Conservation (phyloP, 1,140 invertebrate genomes). For the Liolophura sinensis region DNA sequence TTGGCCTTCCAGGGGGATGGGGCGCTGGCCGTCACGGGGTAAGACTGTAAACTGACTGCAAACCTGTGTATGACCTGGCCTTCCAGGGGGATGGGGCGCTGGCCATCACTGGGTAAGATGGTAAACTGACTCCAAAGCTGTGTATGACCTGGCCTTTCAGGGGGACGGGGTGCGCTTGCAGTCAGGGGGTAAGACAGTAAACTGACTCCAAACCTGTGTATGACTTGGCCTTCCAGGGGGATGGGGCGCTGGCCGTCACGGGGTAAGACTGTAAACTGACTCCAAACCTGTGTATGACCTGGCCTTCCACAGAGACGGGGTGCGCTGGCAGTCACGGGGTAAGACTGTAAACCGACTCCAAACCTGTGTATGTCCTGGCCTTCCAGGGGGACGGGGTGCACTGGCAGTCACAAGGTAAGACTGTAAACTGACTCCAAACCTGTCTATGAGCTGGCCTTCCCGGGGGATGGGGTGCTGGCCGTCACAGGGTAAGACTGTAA, state of each 20-base stretch:
- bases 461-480: no score
- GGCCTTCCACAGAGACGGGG: slow-evolving; percentile 93
- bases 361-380: slow-evolving; percentile 90
- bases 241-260: slow-evolving; percentile 91
- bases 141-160: no score
- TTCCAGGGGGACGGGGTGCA: slow-evolving; percentile 96
- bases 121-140: no score
- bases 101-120: slow-evolving; percentile 82
- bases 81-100: slow-evolving; percentile 96
- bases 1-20: slow-evolving; percentile 94
- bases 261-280: slow-evolving; percentile 73
- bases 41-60: slow-evolving; percentile 73
- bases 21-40: slow-evolving; percentile 89
- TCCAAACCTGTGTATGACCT: slow-evolving; percentile 95
- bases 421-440: background rate
- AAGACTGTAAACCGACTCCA: slow-evolving; percentile 85
- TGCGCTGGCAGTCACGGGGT: slow-evolving; percentile 89
- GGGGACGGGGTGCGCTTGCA: no score
- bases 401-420: slow-evolving; percentile 84
- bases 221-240: slow-evolving; percentile 90
- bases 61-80: slow-evolving; percentile 90
- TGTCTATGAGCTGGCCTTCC: background rate
- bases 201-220: slow-evolving; percentile 95
- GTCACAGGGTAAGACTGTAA: no score
- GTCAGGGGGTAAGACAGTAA: no score